Evolutionary conservation across 1,140 invertebrate species (phyloP), one percentile per base, ranked within the genome.

Genomic region (Drosophila rufa): DNA sequence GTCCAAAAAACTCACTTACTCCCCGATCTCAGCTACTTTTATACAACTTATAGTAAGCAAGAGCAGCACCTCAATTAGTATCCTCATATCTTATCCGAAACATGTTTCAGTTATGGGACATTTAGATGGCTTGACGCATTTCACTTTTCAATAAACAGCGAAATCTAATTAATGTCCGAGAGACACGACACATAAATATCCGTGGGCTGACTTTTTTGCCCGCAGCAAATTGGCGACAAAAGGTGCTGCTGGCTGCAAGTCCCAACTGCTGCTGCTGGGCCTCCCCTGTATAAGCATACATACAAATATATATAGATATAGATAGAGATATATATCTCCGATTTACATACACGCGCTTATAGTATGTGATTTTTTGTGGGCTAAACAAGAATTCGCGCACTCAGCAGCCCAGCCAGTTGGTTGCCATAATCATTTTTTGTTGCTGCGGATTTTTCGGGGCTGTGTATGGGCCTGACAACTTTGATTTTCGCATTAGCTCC

Each of bases 401-500:
- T 84, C 80, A 75, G 51, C 51, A 33, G 50, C 77, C 73, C 84
- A 81, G 46, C 70, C 65, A 70, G 59, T 83, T 68, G 75, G 56
- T 77, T 60, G 80, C 78, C 85, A 87, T 79, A 77, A 76, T 76
- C 2, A 36, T 33, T 14, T 53, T 7, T 14, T 68, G 79, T 82
- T 59, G 75, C 27, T 64, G 25, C 48, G 51, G 22, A 58, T 46
- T 75, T 73, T 78, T 64, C 45, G 51, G 69, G 48, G 73, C 48
- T 51, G 57, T 57, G 71, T 51, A 73, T 90, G 85, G 69, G 85
- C 70, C 67, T 56, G 81, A 85, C 81, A 74, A 82, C 75, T 74
- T 90, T 79, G 80, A 75, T 85, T 86, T 86, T 86, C 75, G 78
- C 73, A 85, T 85, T 74, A 85, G 78, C 81, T 65, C 27, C 15